phyloP scores from a whole-genome alignment of 2,113 vertebrate genomes.

The Saguinus imperator region DNA sequence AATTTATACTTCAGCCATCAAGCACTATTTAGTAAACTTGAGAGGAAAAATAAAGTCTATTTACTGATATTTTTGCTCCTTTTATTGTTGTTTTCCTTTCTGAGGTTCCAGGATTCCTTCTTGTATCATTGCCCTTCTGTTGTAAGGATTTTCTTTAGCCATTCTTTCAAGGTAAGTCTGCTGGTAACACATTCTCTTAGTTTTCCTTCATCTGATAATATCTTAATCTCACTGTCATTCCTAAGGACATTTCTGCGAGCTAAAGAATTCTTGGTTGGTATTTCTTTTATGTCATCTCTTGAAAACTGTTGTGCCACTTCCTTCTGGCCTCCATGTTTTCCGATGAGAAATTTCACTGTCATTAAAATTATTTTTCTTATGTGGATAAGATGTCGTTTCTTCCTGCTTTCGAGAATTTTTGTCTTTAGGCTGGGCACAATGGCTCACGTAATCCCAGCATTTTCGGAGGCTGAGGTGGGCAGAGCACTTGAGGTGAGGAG shows the following conservation, averaged over 20 bases:
- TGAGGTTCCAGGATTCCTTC: not conserved
- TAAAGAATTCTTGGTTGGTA: not conserved
- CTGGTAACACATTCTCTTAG: not conserved
- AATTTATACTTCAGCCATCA: not conserved
- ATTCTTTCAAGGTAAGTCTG: not conserved
- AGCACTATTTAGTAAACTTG: not conserved
- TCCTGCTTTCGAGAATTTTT: slow-evolving; percentile 4
- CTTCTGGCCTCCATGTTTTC: not conserved
- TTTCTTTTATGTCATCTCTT: not conserved
- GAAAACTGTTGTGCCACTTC: not conserved
- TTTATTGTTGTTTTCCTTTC: not conserved
- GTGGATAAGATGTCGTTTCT: not conserved
- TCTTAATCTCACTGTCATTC: not conserved
- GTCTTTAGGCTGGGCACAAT: not conserved
- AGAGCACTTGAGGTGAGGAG: too few relatives aligned
- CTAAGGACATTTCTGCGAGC: not conserved
- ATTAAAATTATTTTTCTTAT: not conserved
- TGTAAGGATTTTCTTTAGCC: not conserved
- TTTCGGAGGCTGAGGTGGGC: too few relatives aligned
- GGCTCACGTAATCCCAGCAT: too few relatives aligned
- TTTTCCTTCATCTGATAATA: not conserved
- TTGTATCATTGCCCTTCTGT: not conserved
- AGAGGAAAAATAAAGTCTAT: not conserved
- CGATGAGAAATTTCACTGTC: not conserved
- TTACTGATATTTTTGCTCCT: not conserved